Percentiles rank a stretch among this genome's conserved stretches.
Evolutionary conservation across 2,888 invertebrate species (phyloP).

Genomic region (Priocnemis perturbator): DNA sequence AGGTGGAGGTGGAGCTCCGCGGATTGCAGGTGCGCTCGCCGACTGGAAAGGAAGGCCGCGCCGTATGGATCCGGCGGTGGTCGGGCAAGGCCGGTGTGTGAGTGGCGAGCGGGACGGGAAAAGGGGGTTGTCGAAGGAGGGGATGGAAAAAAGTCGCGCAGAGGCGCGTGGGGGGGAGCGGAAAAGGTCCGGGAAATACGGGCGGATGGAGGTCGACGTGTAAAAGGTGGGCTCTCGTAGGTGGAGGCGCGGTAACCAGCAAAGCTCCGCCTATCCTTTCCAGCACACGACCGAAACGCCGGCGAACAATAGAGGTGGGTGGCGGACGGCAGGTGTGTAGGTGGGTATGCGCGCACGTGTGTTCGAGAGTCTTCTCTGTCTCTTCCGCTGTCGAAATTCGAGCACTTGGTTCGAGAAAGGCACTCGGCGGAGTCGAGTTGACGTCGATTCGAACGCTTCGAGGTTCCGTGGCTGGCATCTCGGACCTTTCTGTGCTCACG

Average conservation of each 20-base stretch:
- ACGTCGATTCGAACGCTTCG: no score
- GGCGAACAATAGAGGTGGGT: not conserved
- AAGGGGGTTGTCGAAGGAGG: slow-evolving; percentile 19
- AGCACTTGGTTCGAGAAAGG: no score
- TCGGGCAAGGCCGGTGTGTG: not conserved
- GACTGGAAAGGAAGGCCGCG: slow-evolving; percentile 20
- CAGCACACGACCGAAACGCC: slow-evolving; percentile 7
- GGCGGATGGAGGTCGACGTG: slow-evolving; percentile 30
- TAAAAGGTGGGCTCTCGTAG: slow-evolving; percentile 62
- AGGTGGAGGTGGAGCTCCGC: slow-evolving; percentile 24
- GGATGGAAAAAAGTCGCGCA: not conserved
- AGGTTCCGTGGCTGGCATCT: no score
- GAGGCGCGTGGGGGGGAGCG: slow-evolving; percentile 8
- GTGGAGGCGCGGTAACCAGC: slow-evolving; percentile 59
- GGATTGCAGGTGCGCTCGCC: slow-evolving; percentile 40
- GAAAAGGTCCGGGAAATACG: slow-evolving; percentile 49
- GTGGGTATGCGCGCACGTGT: not conserved
- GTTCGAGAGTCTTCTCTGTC: no score
- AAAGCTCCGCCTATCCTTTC: slow-evolving; percentile 66
- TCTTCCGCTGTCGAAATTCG: no score
- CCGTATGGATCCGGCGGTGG: slow-evolving; percentile 28
- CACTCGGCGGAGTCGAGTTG: no score
- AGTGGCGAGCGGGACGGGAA: slow-evolving; percentile 3
- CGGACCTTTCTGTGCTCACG: no score
- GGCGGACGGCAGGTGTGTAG: not conserved